Base-by-base conservation (phyloP, 2,113 vertebrate genomes). In the Myotis lucifugus region DNA sequence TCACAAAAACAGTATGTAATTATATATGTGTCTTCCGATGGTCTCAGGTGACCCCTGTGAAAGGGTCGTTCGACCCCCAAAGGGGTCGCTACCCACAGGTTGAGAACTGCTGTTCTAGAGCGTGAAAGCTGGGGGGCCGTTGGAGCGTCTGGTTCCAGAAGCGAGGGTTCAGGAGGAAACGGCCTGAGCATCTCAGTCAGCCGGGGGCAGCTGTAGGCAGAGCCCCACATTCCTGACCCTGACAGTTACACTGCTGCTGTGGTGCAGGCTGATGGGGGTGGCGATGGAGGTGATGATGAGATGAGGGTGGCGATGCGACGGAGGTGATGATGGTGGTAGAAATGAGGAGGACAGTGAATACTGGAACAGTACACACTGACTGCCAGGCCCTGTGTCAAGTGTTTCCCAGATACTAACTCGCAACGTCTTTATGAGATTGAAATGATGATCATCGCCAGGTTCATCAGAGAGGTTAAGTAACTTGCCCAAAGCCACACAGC, bases 241-340 rank as follows among this genome's bases (percentile, higher is more conserved):
- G 11, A 78, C 2, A 4, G 8, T 8, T 5, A 4, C 14, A 14
- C 4, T 40, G 37, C 12, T 27, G 21, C 13, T 13, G 66, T 21
- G 64, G 27, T 3, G 14, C 17, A 29, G 21, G 11, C 9, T 4
- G 52, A 5, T 2, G n/a, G 13, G 10, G 21, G 46, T 15, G 42
- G 0, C 3, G 40, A 27, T 11, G 18, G 0, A 0, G 29, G 12
- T 37, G 79, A 34, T 2, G 13, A 8, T 0, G 78, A 3, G 34
- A 23, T 0, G 1, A 17, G 3, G 83, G 21, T 40, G 32, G 29
- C 25, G 48, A 23, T 8, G 3, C 5, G 69, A 21, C 21, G 40
- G 29, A 1, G 1, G 13, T 40, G 79, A 32, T 1, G 10, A 5
- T 0, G 78, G 5, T 3, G 29, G 6, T 12, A 18, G 34, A 48